These are phyloP conservation scores for Galerucella nymphaeae DNA, from an alignment of 2,888 invertebrate genomes.

Conservation along the genomic window DNA sequence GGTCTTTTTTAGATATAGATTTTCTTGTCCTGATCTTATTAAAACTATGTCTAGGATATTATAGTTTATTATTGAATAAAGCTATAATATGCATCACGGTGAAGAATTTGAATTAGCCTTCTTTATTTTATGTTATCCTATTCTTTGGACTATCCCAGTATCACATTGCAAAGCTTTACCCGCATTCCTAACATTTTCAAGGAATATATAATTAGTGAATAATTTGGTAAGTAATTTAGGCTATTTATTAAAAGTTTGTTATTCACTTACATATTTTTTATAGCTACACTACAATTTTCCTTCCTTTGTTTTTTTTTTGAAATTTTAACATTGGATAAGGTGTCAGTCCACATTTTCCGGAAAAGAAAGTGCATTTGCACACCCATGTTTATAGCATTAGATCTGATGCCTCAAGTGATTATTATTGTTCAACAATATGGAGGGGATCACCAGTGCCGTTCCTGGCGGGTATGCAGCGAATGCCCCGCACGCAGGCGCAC, in stretches of 20 bases:
- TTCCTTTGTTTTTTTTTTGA: neutral
- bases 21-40: neutral
- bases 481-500: no score
- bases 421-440: no score
- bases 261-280: no score
- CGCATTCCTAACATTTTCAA: neutral
- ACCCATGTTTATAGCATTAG: no score
- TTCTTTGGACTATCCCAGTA: constrained; percentile 3
- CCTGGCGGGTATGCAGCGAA: no score
- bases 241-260: no score
- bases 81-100: neutral
- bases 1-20: neutral
- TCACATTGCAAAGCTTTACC: neutral
- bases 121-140: neutral
- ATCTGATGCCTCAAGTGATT: no score
- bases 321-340: neutral
- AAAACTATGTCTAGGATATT: neutral
- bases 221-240: no score
- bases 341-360: neutral
- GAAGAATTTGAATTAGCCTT: neutral
- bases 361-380: no score
- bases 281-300: no score
- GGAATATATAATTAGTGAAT: no score
- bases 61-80: neutral
- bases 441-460: no score